phyloP scores from a whole-genome alignment of 2,888 invertebrate species.

The Ptilodon capucinus region DNA sequence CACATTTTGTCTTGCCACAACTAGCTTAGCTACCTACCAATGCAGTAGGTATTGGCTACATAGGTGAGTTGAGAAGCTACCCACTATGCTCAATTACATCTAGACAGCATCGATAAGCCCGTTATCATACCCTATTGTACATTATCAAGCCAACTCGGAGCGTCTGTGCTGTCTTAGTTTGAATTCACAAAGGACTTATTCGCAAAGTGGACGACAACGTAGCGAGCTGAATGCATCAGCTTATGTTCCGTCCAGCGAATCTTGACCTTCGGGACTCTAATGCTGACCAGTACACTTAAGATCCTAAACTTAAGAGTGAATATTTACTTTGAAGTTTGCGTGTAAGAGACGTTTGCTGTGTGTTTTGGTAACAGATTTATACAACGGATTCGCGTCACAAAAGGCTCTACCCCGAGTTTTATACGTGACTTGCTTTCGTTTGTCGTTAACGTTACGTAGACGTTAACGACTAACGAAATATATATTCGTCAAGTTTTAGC shows the following conservation, averaged over 20 bases:
- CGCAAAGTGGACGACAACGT: neutral
- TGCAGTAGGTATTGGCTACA: too few relatives aligned
- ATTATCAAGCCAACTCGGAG: neutral
- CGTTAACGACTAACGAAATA: too few relatives aligned
- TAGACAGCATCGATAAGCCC: neutral
- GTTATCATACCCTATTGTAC: neutral
- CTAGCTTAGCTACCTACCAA: too few relatives aligned
- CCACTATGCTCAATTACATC: neutral
- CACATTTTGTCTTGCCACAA: too few relatives aligned
- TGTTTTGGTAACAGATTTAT: neutral
- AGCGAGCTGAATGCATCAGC: neutral
- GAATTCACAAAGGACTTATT: conserved; percentile 9
- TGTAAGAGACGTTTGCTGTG: neutral
- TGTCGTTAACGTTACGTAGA: too few relatives aligned
- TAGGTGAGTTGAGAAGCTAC: too few relatives aligned
- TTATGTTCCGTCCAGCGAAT: neutral
- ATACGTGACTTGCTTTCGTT: too few relatives aligned
- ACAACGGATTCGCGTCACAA: too few relatives aligned
- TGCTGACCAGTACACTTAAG: neutral
- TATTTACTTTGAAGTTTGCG: neutral
- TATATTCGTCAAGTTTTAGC: too few relatives aligned
- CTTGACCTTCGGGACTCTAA: neutral
- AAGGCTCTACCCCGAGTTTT: too few relatives aligned
- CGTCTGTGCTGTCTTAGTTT: neutral
- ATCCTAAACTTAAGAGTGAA: neutral